Evolutionary conservation across 2,113 vertebrate genomes (phyloP).

Genomic region (Albula glossodonta): DNA sequence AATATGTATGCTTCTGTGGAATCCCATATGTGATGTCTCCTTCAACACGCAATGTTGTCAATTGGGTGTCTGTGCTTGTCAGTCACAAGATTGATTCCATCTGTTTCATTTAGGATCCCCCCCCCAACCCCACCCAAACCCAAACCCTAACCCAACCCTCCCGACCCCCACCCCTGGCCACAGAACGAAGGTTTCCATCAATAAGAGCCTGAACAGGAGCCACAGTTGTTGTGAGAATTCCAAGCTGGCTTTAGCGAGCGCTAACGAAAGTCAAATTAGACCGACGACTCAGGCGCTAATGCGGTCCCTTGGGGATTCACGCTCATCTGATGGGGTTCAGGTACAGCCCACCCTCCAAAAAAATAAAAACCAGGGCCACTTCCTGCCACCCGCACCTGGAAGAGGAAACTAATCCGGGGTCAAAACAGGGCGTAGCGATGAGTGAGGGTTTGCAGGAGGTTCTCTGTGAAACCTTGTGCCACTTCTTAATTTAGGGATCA

Average conservation of each 20-base stretch:
- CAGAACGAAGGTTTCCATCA: slow-evolving; percentile 40
- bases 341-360: slow-evolving; percentile 34
- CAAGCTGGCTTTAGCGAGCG: slow-evolving; percentile 50
- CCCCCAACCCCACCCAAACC: not conserved
- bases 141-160: too few relatives aligned
- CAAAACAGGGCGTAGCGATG: slow-evolving; percentile 66
- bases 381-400: slow-evolving; percentile 66
- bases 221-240: slow-evolving; percentile 46
- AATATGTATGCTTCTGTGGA: not conserved
- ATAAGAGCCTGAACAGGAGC: slow-evolving; percentile 46
- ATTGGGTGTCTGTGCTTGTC: not conserved
- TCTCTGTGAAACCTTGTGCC: slow-evolving; percentile 38
- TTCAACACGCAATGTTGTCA: not conserved
- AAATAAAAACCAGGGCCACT: slow-evolving; percentile 34
- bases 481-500: slow-evolving; percentile 63
- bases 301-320: slow-evolving; percentile 56
- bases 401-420: slow-evolving; percentile 72
- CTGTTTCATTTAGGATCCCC: slow-evolving; percentile 18
- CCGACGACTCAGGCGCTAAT: slow-evolving; percentile 36
- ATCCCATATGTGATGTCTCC: slow-evolving; percentile 6
- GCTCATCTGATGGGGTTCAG: slow-evolving; percentile 57
- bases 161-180: not conserved
- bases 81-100: slow-evolving; percentile 31
- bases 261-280: slow-evolving; percentile 30
- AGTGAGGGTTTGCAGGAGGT: slow-evolving; percentile 66